Conservation (phyloP, 2,113 vertebrate species). For the Anseranas semipalmata region DNA sequence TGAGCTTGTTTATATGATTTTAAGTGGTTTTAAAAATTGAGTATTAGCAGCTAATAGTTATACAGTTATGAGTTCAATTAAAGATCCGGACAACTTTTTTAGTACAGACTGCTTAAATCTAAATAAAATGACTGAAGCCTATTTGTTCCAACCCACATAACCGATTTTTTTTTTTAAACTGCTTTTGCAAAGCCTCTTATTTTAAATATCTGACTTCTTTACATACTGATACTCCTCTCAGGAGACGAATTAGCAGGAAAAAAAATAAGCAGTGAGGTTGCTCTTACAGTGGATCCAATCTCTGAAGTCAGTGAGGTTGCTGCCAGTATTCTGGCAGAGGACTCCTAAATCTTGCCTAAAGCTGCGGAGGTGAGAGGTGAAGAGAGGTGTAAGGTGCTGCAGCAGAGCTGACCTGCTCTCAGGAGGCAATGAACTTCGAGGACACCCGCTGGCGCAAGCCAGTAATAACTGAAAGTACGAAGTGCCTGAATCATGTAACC, state of each 20-base stretch:
- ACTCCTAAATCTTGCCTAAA: rapidly evolving
- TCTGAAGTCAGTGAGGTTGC: background rate
- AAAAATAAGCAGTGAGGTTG: background rate
- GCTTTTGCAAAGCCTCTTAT: background rate
- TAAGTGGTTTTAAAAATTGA: background rate
- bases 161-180: background rate
- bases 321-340: background rate
- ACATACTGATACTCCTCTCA: background rate
- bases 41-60: background rate
- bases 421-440: background rate
- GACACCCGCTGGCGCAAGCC: background rate
- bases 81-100: background rate
- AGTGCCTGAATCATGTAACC: rapidly evolving
- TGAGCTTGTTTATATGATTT: background rate
- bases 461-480: too few species aligned
- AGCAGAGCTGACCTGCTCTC: background rate
- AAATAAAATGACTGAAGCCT: background rate
- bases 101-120: background rate
- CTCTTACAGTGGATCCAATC: background rate
- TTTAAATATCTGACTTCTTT: background rate
- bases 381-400: background rate
- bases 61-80: background rate
- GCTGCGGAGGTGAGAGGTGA: background rate
- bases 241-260: background rate
- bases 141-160: background rate